Conservation (phyloP, 2,888 invertebrate species). For the Oxyscelio sp. region DNA sequence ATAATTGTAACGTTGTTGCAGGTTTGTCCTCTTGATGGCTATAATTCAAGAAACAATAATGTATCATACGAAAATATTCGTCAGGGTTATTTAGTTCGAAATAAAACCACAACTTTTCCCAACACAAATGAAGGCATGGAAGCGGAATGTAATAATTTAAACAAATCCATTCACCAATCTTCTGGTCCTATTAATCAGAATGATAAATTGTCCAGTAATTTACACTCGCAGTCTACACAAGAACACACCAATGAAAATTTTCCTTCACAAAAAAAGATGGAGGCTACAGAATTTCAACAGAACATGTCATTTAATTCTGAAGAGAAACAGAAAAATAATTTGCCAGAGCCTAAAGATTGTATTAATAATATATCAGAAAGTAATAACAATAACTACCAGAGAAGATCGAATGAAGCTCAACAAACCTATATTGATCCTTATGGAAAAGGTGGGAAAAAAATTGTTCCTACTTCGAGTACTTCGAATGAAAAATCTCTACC, state of each 20-base stretch:
- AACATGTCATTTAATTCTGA: slow-evolving; percentile 53
- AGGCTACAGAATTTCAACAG: slow-evolving; percentile 66
- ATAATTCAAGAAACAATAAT: slow-evolving; percentile 71
- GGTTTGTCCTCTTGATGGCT: slow-evolving; percentile 75
- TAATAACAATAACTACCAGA: slow-evolving; percentile 79
- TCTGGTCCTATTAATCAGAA: slow-evolving; percentile 62
- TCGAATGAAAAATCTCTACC: slow-evolving; percentile 75
- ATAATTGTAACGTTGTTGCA: slow-evolving; percentile 24
- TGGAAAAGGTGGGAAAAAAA: slow-evolving; percentile 79
- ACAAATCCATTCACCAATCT: slow-evolving; percentile 55
- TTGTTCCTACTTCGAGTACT: slow-evolving; percentile 70
- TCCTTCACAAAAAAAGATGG: slow-evolving; percentile 73
- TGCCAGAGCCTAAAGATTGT: slow-evolving; percentile 54
- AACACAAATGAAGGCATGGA: slow-evolving; percentile 42
- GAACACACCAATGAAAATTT: slow-evolving; percentile 73
- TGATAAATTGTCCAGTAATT: slow-evolving; percentile 56
- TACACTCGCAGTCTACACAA: slow-evolving; percentile 36
- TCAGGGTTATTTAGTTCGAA: slow-evolving; percentile 59
- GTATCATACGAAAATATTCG: slow-evolving; percentile 70
- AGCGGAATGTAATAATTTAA: slow-evolving; percentile 33
- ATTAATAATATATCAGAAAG: slow-evolving; percentile 64
- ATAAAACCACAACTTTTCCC: slow-evolving; percentile 61
- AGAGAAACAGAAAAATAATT: slow-evolving; percentile 60
- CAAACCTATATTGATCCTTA: slow-evolving; percentile 78
- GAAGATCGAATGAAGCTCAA: slow-evolving; percentile 80